Percentiles rank a stretch among this genome's conserved stretches.
These are phyloP conservation scores for Campylomormyrus tamandua DNA, from an alignment of 2,113 vertebrate species.

Conservation along the genomic window DNA sequence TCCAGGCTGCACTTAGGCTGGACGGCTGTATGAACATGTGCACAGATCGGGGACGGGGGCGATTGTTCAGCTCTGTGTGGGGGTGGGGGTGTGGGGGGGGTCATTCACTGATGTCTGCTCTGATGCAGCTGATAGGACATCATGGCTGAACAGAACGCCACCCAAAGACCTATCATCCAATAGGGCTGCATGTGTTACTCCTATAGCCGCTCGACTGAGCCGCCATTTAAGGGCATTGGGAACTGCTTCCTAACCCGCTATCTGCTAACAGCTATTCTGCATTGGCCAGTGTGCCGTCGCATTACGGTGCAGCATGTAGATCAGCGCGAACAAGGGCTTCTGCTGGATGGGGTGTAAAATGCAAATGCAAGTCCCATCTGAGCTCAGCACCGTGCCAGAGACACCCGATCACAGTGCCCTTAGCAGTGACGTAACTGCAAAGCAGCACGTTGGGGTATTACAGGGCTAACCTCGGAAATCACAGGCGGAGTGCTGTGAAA, in stretches of 20 bases:
- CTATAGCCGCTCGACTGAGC: not conserved
- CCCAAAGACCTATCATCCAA: not conserved
- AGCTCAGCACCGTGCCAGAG: not conserved
- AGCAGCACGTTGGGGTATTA: not conserved
- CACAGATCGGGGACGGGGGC: not conserved
- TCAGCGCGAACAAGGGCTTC: not conserved
- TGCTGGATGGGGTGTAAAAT: not conserved
- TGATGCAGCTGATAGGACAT: not conserved
- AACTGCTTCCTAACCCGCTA: not conserved
- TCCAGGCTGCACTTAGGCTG: not conserved
- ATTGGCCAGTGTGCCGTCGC: not conserved
- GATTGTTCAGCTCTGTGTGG: constrained; percentile 36
- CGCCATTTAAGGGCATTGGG: not conserved
- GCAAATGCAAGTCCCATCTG: not conserved
- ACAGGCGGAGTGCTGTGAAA: not conserved
- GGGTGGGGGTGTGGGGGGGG: not conserved
- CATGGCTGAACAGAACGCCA: not conserved
- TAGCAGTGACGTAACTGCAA: not conserved
- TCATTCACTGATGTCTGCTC: not conserved
- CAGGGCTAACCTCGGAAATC: not conserved
- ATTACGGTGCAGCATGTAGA: not conserved
- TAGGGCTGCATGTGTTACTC: not conserved
- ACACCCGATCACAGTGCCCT: not conserved
- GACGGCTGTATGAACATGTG: not conserved
- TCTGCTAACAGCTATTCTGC: not conserved